Evolutionary conservation across 2,797 vertebrate genomes (phyloP), one percentile per base, ranked within the genome.

Genomic region (Falco peregrinus): DNA sequence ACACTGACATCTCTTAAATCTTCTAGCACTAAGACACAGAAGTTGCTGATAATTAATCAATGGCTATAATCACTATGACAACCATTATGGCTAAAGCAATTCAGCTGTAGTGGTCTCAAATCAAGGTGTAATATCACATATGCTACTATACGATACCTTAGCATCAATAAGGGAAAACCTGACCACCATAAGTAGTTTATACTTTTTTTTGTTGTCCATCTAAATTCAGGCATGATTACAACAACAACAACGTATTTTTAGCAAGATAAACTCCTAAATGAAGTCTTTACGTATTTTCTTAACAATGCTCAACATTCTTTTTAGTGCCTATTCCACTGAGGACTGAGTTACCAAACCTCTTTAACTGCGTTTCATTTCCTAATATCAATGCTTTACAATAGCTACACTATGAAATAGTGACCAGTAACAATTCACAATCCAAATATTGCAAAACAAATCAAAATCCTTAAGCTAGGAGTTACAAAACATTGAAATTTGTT

Each of bases 381-480:
- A 54, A 3, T 91, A 48, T n/a, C 24, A 83, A 80, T 35, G n/a
- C 16, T 48, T 74, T 50, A 67, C 16, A 50, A 78, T 43, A 90
- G 43, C 84, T 92, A 87, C 8, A 57, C 59, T 87, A 73, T 24
- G 39, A 93, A 96, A 82, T 31, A 96, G 50, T 71, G 68, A 96
- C 29, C 41, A 87, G 15, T 64, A 94, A 94, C 86, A 95, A 94
- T 96, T 79, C 64, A 78, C 48, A 81, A 94, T 35, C 35, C 59
- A 74, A 87, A 88, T 87, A 95, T 5, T 94, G 91, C 79, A 97
- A 95, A 96, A 47, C 85, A 96, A 92, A 92, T 87, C 29, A 93
- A 97, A 95, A 95, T 81, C 90, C 91, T 97, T 96, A 96, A 82
- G 24, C 57, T 89, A 97, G 67, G 78, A 95, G 90, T 89, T 96